Evolutionary conservation across 2,888 invertebrate species (phyloP).

Genomic region (Euzetes globulus): DNA sequence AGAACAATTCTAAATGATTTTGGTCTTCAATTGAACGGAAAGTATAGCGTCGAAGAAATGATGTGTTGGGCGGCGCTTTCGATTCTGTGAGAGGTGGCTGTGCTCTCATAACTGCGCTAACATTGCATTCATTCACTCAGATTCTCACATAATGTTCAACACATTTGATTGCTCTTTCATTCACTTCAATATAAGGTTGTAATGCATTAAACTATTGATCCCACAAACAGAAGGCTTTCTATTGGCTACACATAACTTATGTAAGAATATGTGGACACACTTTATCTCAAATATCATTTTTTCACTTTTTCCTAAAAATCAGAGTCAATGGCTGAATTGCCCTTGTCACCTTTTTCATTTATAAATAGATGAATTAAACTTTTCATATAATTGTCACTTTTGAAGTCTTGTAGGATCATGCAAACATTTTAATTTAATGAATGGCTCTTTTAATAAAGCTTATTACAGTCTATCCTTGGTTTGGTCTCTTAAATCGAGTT

Average conservation of each 20-base stretch:
- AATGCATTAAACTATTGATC: not conserved
- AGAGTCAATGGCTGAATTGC: too few relatives aligned
- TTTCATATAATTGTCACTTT: too few relatives aligned
- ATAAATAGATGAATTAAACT: too few relatives aligned
- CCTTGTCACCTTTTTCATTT: too few relatives aligned
- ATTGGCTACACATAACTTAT: conserved; percentile 18
- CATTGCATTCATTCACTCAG: not conserved
- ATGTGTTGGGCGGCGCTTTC: not conserved
- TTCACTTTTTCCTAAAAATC: too few relatives aligned
- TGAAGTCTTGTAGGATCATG: too few relatives aligned
- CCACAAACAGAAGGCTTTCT: not conserved
- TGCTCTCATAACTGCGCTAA: not conserved
- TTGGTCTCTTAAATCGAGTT: too few relatives aligned
- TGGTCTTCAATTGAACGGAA: not conserved
- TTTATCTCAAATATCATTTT: too few relatives aligned
- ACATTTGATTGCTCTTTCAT: not conserved
- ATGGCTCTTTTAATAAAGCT: too few relatives aligned
- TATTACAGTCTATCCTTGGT: too few relatives aligned
- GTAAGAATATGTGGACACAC: too few relatives aligned
- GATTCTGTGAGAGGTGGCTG: not conserved
- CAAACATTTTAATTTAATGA: too few relatives aligned
- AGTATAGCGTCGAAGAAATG: not conserved
- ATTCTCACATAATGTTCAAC: not conserved
- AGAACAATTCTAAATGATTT: not conserved
- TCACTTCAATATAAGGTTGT: not conserved